These are phyloP conservation scores for Diachrysia chrysitis DNA, from an alignment of 2,888 invertebrate genomes.

Conservation along the genomic window DNA sequence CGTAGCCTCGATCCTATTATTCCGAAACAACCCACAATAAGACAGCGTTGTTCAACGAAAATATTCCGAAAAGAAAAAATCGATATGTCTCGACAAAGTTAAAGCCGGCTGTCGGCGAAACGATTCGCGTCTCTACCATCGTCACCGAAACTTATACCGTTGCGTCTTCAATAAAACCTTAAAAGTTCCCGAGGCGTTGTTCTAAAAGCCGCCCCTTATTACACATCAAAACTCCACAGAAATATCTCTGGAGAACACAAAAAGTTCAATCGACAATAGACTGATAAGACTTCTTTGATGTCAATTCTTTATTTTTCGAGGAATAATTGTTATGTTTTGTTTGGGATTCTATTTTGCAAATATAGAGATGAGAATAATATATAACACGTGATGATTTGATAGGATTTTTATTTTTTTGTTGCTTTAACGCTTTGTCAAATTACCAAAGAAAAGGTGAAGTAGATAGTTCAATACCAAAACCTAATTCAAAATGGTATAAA, in stretches of 20 bases:
- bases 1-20: slow-evolving; percentile 40
- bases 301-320: slow-evolving; percentile 52
- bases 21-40: slow-evolving; percentile 42
- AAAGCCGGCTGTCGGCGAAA: slow-evolving; percentile 51
- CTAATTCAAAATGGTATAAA: no score
- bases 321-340: slow-evolving; percentile 47
- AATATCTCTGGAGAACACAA: slow-evolving; percentile 59
- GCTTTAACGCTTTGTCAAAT: no score
- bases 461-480: no score
- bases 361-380: background rate
- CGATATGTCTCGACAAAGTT: slow-evolving; percentile 55
- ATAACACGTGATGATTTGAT: background rate
- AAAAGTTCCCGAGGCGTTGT: slow-evolving; percentile 64
- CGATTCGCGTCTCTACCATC: slow-evolving; percentile 45
- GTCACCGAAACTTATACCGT: slow-evolving; percentile 52
- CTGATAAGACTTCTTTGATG: slow-evolving; percentile 60
- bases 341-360: slow-evolving; percentile 24
- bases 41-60: slow-evolving; percentile 32
- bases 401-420: background rate
- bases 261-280: slow-evolving; percentile 64
- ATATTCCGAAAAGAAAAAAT: slow-evolving; percentile 44
- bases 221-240: slow-evolving; percentile 64
- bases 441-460: no score
- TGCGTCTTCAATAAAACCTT: slow-evolving; percentile 63
- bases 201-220: slow-evolving; percentile 65